Conservation (phyloP, 2,113 vertebrate genomes). For the Oenanthe melanoleuca region DNA sequence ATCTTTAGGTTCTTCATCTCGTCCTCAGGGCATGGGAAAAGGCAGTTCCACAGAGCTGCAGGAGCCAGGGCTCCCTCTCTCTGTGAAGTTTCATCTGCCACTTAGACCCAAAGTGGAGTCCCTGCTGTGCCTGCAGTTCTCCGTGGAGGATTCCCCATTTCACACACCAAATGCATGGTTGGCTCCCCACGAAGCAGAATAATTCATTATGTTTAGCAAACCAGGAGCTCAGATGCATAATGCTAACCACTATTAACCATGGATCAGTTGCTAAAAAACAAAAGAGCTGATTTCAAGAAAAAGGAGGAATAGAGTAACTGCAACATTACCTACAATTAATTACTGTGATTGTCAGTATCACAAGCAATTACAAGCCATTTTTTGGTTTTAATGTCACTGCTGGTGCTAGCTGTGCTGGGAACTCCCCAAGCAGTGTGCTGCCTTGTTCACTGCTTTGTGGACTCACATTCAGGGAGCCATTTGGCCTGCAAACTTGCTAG, state of each 20-base stretch:
- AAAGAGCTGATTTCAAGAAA: conserved; percentile 55
- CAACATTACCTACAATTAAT: conserved; percentile 62
- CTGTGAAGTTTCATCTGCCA: not conserved
- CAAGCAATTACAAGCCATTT: conserved; percentile 55
- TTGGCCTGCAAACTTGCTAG: conserved; percentile 71
- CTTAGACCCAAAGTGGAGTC: not conserved
- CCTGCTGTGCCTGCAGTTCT: not conserved
- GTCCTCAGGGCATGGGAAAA: not conserved
- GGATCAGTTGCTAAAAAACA: conserved; percentile 54
- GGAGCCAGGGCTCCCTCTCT: not conserved
- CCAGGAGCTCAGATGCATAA: not conserved
- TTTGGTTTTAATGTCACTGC: conserved; percentile 38
- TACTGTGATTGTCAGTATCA: conserved; percentile 46
- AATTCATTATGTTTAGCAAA: conserved; percentile 45
- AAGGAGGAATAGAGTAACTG: conserved; percentile 49
- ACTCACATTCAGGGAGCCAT: conserved; percentile 66
- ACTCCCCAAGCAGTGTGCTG: conserved; percentile 17
- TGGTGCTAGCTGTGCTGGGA: conserved; percentile 37
- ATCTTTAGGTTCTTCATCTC: not conserved
- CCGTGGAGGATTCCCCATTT: not conserved
- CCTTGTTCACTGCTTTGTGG: conserved; percentile 52
- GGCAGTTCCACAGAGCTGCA: not conserved
- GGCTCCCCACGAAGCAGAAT: conserved; percentile 4
- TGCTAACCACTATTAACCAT: conserved; percentile 38
- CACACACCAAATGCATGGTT: not conserved